These are phyloP conservation scores for Thripadectes ignobilis DNA, from an alignment of 2,797 vertebrate genomes.

Conservation along the genomic window DNA sequence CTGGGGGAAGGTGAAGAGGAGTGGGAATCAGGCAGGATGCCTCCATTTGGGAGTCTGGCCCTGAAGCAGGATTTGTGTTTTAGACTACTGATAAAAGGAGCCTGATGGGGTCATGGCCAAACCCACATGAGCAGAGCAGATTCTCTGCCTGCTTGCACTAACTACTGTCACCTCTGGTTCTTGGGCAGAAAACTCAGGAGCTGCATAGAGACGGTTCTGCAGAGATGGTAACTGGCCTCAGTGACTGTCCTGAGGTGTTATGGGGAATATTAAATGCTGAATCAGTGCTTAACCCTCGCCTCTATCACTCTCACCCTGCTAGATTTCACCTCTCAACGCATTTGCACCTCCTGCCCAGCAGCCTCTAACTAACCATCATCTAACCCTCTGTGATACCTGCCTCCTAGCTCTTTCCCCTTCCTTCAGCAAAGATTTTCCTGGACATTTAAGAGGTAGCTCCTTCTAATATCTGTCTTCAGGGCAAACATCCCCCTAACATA, in stretches of 20 bases:
- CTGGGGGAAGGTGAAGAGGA: background rate
- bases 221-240: slow-evolving; percentile 29
- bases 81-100: background rate
- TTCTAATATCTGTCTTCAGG: background rate
- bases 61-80: background rate
- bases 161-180: background rate
- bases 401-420: background rate
- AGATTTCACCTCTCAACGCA: background rate
- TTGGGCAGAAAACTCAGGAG: slow-evolving; percentile 10
- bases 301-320: background rate
- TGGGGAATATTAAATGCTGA: background rate
- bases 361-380: background rate
- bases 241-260: background rate
- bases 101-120: background rate
- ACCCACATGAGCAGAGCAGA: background rate
- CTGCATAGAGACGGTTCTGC: background rate
- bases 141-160: background rate
- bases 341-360: background rate
- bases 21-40: background rate
- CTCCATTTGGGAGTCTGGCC: background rate
- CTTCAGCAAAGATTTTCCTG: background rate
- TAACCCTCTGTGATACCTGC: background rate
- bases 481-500: background rate
- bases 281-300: background rate
- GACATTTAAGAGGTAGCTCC: background rate